A percentile compares a stretch with the other conserved stretches of the same genome.
Conservation (phyloP, 2,113 vertebrate species). For the Equus quagga region DNA sequence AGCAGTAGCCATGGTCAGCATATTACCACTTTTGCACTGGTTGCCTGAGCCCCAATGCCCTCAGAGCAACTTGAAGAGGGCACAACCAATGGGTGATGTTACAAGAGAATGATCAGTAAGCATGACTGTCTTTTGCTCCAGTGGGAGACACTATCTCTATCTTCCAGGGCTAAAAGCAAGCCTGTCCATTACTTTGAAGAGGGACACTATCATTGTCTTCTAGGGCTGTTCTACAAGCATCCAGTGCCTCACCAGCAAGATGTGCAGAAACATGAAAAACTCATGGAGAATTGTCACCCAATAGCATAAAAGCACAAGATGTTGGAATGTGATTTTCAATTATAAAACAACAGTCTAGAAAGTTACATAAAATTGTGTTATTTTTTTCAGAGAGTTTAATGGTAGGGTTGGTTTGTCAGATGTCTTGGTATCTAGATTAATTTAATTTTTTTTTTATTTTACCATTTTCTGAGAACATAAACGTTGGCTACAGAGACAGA, state of each 20-base stretch:
- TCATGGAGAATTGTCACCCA: background rate
- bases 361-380: background rate
- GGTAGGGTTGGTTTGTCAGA: background rate
- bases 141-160: background rate
- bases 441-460: background rate
- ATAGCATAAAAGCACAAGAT: background rate
- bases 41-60: background rate
- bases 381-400: background rate
- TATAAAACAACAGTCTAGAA: background rate
- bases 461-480: background rate
- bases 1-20: background rate
- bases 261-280: background rate
- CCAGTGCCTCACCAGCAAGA: background rate
- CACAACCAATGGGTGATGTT: background rate
- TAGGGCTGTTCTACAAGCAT: background rate
- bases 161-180: background rate
- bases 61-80: background rate
- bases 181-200: background rate
- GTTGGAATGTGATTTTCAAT: background rate
- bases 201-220: background rate
- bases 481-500: background rate
- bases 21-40: background rate
- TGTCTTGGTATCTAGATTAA: background rate
- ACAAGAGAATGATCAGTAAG: background rate
- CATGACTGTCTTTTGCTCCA: background rate